These are phyloP conservation scores for Gorilla gorilla DNA, from an alignment of 2,113 vertebrate species.

Conservation along the genomic window DNA sequence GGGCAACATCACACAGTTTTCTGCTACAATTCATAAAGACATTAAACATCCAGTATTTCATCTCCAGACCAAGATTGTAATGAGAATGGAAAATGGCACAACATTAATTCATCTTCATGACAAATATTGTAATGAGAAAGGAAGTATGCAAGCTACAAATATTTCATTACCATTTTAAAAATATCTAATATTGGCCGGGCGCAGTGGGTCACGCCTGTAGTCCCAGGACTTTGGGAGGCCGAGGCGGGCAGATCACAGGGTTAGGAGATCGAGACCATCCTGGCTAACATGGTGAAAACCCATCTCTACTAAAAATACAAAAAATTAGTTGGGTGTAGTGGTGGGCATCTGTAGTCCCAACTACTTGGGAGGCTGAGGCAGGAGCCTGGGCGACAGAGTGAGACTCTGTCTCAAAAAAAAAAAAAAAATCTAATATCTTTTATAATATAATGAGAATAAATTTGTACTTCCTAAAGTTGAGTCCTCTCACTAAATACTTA, in stretches of 20 bases:
- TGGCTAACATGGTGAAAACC: too few species aligned
- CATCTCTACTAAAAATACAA: too few species aligned
- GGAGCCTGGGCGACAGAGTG: too few species aligned
- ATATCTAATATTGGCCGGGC: background rate
- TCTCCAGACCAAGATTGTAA: slow-evolving; percentile 85
- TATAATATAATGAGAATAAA: slow-evolving; percentile 75
- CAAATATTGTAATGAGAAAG: slow-evolving; percentile 85
- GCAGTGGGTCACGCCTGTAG: too few species aligned
- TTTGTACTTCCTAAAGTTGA: slow-evolving; percentile 49
- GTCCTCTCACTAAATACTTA: slow-evolving; percentile 47
- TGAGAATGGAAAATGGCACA: slow-evolving; percentile 87
- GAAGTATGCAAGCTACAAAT: slow-evolving; percentile 80
- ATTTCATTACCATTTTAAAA: slow-evolving; percentile 77
- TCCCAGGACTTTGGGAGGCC: too few species aligned
- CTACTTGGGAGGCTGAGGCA: too few species aligned
- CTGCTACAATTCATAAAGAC: slow-evolving; percentile 86
- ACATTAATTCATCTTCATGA: slow-evolving; percentile 87
- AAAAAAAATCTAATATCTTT: slow-evolving; percentile 52
- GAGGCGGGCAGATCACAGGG: too few species aligned
- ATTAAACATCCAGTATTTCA: slow-evolving; percentile 89
- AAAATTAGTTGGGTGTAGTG: too few species aligned
- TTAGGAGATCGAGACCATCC: too few species aligned
- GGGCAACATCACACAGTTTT: slow-evolving; percentile 84
- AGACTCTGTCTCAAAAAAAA: too few species aligned
- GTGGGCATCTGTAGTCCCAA: too few species aligned